Evolutionary conservation across 2,113 vertebrate species (phyloP).

Genomic region (Engystomops pustulosus): DNA sequence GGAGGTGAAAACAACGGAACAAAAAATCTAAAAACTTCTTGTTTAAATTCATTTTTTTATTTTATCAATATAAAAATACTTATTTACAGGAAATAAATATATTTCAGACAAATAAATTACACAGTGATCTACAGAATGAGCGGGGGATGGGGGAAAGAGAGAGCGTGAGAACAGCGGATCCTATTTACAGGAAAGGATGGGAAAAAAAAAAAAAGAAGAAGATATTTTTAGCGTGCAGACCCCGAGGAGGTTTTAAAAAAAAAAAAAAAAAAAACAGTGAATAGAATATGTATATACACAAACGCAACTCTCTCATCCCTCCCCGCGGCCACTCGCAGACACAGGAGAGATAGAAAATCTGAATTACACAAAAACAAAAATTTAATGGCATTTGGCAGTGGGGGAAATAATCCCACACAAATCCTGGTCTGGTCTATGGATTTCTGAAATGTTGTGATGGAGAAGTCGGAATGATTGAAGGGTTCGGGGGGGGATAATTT

Average conservation of each 20-base stretch:
- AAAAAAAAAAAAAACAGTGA: too few species aligned
- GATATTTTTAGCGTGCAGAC: conserved; percentile 48
- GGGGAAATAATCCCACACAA: not conserved
- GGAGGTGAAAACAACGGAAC: too few species aligned
- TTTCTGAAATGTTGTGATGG: conserved; percentile 17
- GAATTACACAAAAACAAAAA: not conserved
- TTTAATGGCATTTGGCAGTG: conserved; percentile 25
- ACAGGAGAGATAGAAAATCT: not conserved
- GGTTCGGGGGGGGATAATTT: not conserved
- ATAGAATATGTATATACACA: conserved; percentile 48
- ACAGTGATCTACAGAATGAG: conserved; percentile 45
- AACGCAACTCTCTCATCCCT: conserved; percentile 13
- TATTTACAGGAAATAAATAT: conserved; percentile 61
- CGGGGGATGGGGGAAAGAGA: not conserved
- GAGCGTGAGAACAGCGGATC: conserved; percentile 18
- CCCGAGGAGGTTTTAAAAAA: conserved; percentile 40
- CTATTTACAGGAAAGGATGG: conserved; percentile 34
- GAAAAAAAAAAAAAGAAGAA: conserved; percentile 3
- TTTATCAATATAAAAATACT: conserved; percentile 59
- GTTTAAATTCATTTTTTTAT: conserved; percentile 51
- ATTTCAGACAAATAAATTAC: conserved; percentile 59
- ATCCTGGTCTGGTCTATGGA: not conserved
- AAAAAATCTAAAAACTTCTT: too few species aligned
- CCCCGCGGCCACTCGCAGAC: conserved; percentile 34
- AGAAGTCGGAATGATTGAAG: not conserved